These are phyloP conservation scores for Melinaea marsaeus DNA, from an alignment of 2,888 invertebrate genomes.

Conservation along the genomic window DNA sequence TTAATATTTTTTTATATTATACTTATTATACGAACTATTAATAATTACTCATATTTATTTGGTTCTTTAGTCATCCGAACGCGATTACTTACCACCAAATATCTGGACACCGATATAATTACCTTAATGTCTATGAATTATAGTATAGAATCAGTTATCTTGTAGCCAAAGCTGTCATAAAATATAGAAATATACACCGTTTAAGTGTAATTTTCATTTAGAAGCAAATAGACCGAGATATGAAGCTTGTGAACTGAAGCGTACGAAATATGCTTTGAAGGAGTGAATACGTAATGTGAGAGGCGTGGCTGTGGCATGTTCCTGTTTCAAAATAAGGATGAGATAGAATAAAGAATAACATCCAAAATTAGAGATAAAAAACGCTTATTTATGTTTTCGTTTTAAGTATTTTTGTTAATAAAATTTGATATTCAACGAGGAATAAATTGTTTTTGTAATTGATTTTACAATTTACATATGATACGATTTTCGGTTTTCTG, in stretches of 20 bases:
- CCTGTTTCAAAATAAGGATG: neutral
- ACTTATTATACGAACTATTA: too few species aligned
- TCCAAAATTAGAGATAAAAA: neutral
- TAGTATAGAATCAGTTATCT: neutral
- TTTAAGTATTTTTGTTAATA: too few species aligned
- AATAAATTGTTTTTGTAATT: too few species aligned
- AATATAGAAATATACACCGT: neutral
- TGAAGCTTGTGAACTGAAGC: constrained; percentile 12
- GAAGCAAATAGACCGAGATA: constrained; percentile 12
- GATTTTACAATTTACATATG: too few species aligned
- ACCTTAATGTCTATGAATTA: neutral
- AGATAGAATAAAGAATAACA: neutral
- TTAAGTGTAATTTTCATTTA: constrained; percentile 9
- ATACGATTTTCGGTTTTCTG: too few species aligned
- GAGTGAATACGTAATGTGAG: constrained; percentile 22
- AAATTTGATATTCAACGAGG: too few species aligned
- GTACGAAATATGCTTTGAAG: constrained; percentile 20
- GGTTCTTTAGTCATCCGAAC: too few species aligned
- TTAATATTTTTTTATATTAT: too few species aligned
- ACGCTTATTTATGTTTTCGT: neutral
- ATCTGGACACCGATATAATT: too few species aligned
- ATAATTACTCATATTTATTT: too few species aligned
- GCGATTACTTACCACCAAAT: too few species aligned
- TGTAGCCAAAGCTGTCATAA: neutral
- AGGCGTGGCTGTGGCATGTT: neutral